A percentile compares a stretch with the other conserved stretches of the same genome.
phyloP scores from a whole-genome alignment of 2,888 invertebrate genomes.

The Thecocarcelia acutangulata region DNA sequence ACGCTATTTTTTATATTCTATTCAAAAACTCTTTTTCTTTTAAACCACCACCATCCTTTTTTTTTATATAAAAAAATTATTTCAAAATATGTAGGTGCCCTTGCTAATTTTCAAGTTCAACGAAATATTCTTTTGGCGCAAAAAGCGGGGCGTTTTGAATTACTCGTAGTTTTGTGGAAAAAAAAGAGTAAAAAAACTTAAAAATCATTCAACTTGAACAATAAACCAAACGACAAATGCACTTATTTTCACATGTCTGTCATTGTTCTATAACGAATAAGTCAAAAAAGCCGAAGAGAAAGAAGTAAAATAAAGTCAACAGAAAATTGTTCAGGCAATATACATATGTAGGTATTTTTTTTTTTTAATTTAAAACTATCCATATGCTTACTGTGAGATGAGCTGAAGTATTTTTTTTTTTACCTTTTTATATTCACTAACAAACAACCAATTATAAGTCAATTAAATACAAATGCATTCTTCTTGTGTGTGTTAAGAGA shows the following conservation, averaged over 20 bases:
- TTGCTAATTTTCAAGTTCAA: constrained; percentile 80
- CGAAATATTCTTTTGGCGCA: constrained; percentile 65
- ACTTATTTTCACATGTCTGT: constrained; percentile 75
- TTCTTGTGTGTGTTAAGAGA: constrained; percentile 16
- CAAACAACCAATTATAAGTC: constrained; percentile 65
- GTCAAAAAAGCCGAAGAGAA: constrained; percentile 1
- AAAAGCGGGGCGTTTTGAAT: constrained; percentile 58
- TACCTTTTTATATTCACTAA: not conserved
- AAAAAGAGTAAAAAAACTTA: constrained; percentile 21
- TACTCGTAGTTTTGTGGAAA: constrained; percentile 43
- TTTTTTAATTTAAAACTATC: constrained; percentile 24
- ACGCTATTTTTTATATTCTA: constrained; percentile 42
- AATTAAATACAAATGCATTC: constrained; percentile 49
- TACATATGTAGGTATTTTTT: not conserved
- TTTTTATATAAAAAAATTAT: not conserved
- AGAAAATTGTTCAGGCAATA: constrained; percentile 10
- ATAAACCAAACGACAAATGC: constrained; percentile 69
- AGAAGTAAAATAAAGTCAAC: constrained; percentile 24
- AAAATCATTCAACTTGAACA: constrained; percentile 61
- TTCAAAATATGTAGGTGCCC: constrained; percentile 75
- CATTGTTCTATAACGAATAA: constrained; percentile 33
- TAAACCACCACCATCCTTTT: constrained; percentile 41
- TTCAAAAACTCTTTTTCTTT: not conserved
- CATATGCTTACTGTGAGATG: constrained; percentile 51
- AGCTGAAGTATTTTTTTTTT: constrained; percentile 18